These are phyloP conservation scores for Medauroidea extradentata DNA, from an alignment of 1,140 invertebrate genomes.

Conservation along the genomic window DNA sequence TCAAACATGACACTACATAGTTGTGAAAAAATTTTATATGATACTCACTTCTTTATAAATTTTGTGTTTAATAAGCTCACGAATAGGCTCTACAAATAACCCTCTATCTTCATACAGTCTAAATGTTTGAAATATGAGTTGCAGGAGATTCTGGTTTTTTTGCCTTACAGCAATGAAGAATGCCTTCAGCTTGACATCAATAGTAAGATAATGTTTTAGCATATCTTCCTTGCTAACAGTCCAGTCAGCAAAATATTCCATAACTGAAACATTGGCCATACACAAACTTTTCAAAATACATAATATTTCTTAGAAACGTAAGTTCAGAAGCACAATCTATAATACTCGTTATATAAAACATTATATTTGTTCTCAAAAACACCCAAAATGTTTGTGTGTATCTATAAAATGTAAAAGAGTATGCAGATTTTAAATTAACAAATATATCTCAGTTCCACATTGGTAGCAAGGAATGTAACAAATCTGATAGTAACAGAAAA, in stretches of 20 bases:
- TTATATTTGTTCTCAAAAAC: too few species aligned
- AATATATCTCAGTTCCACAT: too few species aligned
- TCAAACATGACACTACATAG: too few species aligned
- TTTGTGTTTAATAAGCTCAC: constrained; percentile 48
- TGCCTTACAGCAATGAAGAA: constrained; percentile 55
- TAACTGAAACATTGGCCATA: constrained; percentile 42
- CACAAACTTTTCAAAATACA: constrained; percentile 6
- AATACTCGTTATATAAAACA: too few species aligned
- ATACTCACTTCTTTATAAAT: constrained; percentile 54
- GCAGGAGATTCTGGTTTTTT: constrained; percentile 48
- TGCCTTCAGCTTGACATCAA: constrained; percentile 53
- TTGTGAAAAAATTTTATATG: too few species aligned
- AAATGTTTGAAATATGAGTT: constrained; percentile 49
- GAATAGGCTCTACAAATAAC: constrained; percentile 49
- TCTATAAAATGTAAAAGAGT: too few species aligned
- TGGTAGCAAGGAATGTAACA: too few species aligned
- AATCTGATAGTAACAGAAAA: too few species aligned
- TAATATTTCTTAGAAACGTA: constrained; percentile 9
- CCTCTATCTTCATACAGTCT: constrained; percentile 49
- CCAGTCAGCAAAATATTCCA: constrained; percentile 55
- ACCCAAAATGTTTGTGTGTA: too few species aligned
- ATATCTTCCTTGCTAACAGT: constrained; percentile 33
- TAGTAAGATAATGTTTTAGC: constrained; percentile 41
- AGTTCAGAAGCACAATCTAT: too few species aligned
- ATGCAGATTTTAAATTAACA: too few species aligned